Evolutionary conservation across 2,888 invertebrate genomes (phyloP).

Genomic region (Drosophila anomalipes): DNA sequence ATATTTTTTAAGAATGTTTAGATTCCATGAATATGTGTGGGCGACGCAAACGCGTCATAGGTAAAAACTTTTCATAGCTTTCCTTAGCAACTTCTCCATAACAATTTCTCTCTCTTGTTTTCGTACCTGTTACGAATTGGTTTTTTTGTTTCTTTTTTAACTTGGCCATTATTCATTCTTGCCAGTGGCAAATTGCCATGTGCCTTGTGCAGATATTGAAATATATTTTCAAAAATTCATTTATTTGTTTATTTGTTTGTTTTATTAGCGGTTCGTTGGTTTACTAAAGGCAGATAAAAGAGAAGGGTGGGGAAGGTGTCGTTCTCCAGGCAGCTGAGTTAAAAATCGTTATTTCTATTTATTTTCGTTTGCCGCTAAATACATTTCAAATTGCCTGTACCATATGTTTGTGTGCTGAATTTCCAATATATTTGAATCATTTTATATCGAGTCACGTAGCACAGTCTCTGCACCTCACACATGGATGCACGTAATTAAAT

Average conservation of each 20-base stretch:
- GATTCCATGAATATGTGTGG: slow-evolving; percentile 59
- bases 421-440: slow-evolving; percentile 38
- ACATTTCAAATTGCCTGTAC: slow-evolving; percentile 27
- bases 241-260: slow-evolving; percentile 27
- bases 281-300: not conserved
- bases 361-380: slow-evolving; percentile 44
- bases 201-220: slow-evolving; percentile 38
- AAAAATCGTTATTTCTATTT: slow-evolving; percentile 36
- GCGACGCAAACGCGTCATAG: slow-evolving; percentile 33
- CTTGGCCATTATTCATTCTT: slow-evolving; percentile 34
- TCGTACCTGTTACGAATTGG: slow-evolving; percentile 23
- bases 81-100: slow-evolving; percentile 28
- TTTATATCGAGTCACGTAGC: slow-evolving; percentile 39
- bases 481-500: not conserved
- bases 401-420: slow-evolving; percentile 45
- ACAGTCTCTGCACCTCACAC: slow-evolving; percentile 11
- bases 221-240: slow-evolving; percentile 32
- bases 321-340: slow-evolving; percentile 44
- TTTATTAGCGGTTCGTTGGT: not conserved
- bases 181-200: slow-evolving; percentile 43
- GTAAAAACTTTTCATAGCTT: slow-evolving; percentile 30
- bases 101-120: not conserved
- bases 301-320: not conserved
- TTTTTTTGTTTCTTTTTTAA: not conserved
- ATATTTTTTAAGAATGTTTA: slow-evolving; percentile 37